These are phyloP conservation scores for Tetanocera ferruginea DNA, from an alignment of 2,888 invertebrate species.

Conservation along the genomic window DNA sequence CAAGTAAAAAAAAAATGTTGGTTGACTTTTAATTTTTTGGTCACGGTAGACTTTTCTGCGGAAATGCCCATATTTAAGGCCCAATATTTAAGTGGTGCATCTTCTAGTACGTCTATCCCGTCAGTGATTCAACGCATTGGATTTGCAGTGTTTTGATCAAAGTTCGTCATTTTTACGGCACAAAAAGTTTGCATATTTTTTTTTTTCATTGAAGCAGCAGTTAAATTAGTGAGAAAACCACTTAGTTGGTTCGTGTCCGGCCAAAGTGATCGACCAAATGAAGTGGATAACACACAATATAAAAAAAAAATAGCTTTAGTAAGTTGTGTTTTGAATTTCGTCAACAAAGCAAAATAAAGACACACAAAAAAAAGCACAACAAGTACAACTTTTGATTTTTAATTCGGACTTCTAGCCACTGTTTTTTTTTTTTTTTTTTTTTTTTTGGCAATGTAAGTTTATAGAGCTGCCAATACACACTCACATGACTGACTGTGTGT, in stretches of 20 bases:
- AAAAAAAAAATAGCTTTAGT: conserved; percentile 11
- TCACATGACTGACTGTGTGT: no score
- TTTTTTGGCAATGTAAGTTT: neutral
- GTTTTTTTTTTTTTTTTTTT: neutral
- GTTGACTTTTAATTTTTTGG: no score
- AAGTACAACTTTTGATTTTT: conserved; percentile 16
- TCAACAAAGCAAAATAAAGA: conserved; percentile 29
- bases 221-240: conserved; percentile 14
- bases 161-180: neutral
- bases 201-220: neutral
- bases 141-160: neutral
- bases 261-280: conserved; percentile 17
- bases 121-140: no score
- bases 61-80: no score
- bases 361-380: neutral
- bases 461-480: no score
- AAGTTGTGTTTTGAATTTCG: conserved; percentile 37
- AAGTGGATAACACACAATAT: neutral
- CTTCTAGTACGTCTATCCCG: no score
- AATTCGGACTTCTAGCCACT: neutral
- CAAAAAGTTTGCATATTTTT: neutral
- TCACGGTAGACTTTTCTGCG: no score
- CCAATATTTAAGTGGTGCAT: no score
- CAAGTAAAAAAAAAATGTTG: no score
- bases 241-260: conserved; percentile 28